These are phyloP conservation scores for Hylaea fasciaria DNA, from an alignment of 2,888 invertebrate species.

Conservation along the genomic window DNA sequence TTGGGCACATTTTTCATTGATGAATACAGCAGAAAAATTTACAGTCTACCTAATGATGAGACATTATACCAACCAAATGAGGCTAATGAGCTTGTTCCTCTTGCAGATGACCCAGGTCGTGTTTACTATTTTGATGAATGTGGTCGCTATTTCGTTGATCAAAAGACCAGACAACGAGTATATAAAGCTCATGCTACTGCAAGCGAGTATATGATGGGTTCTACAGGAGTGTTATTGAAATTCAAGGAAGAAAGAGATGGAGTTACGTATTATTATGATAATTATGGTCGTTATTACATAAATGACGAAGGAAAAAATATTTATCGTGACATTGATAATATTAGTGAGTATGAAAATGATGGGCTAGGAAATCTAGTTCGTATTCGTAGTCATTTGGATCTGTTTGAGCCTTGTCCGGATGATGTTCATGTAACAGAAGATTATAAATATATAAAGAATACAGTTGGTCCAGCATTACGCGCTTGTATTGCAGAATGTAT, in stretches of 20 bases:
- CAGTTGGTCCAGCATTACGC: constrained; percentile 71
- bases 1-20: constrained; percentile 72
- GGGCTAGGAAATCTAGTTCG: constrained; percentile 79
- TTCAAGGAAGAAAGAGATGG: constrained; percentile 71
- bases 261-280: constrained; percentile 71
- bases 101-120: constrained; percentile 67
- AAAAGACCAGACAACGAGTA: constrained; percentile 64
- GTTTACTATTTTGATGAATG: constrained; percentile 77
- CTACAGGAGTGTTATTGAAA: constrained; percentile 70
- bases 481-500: constrained; percentile 73
- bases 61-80: constrained; percentile 72
- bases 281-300: constrained; percentile 74
- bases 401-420: constrained; percentile 69
- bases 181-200: constrained; percentile 72
- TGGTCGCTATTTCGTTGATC: constrained; percentile 72
- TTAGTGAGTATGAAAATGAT: constrained; percentile 79
- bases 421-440: constrained; percentile 75
- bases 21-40: constrained; percentile 73
- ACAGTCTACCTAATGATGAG: constrained; percentile 63
- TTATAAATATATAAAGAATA: constrained; percentile 71
- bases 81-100: constrained; percentile 64
- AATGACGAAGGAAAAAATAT: constrained; percentile 72
- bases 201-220: constrained; percentile 78
- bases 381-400: constrained; percentile 67
- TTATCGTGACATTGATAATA: constrained; percentile 69